Conservation (phyloP, 2,888 invertebrate genomes). For the Oxytorus armatus region DNA sequence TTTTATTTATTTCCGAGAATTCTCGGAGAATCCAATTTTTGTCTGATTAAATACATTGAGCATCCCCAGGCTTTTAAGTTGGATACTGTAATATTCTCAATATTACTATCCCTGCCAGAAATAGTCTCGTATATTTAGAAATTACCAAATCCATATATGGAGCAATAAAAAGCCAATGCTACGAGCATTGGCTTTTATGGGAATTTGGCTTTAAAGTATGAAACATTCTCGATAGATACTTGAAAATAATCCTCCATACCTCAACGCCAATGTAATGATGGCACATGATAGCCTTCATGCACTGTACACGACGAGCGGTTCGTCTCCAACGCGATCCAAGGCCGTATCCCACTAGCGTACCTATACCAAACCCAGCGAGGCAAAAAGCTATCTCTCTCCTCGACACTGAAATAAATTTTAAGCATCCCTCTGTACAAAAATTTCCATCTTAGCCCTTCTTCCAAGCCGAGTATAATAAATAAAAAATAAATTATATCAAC, state of each 20-base stretch:
- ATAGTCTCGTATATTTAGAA: too few species aligned
- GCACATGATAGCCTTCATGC: constrained; percentile 85
- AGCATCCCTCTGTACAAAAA: background rate
- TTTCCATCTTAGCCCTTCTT: background rate
- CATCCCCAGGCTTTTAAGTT: too few species aligned
- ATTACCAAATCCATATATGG: too few species aligned
- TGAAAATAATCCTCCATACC: constrained; percentile 76
- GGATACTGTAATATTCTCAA: too few species aligned
- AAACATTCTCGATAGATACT: background rate
- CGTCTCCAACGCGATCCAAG: constrained; percentile 81
- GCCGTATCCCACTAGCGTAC: constrained; percentile 83
- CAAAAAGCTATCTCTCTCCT: constrained; percentile 84
- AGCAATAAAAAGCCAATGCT: too few species aligned
- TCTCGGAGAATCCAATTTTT: too few species aligned
- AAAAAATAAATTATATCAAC: background rate
- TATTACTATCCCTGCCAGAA: too few species aligned
- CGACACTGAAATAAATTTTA: constrained; percentile 79
- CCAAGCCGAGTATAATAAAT: background rate
- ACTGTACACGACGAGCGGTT: constrained; percentile 79
- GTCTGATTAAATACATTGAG: too few species aligned
- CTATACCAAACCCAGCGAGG: constrained; percentile 83
- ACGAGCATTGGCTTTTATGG: too few species aligned
- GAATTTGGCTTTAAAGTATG: background rate
- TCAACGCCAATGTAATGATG: constrained; percentile 84
- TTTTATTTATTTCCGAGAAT: too few species aligned